A percentile compares a stretch with the other conserved stretches of the same genome.
Conservation (phyloP, 2,797 vertebrate genomes). For the Melanotaenia nigrans region DNA sequence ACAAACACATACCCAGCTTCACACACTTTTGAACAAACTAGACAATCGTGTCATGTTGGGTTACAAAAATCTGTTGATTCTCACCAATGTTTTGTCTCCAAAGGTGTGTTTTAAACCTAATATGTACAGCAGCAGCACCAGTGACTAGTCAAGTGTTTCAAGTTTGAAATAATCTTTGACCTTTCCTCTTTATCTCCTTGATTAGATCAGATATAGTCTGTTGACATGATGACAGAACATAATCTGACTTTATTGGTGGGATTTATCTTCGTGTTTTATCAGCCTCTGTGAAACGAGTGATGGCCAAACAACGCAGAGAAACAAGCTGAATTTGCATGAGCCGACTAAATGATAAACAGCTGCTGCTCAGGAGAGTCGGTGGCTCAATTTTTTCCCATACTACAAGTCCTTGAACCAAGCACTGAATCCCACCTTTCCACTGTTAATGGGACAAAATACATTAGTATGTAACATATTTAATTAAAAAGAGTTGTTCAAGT, state of each 20-base stretch:
- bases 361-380: neutral
- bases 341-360: slow-evolving; percentile 6
- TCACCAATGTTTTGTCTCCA: neutral
- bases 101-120: neutral
- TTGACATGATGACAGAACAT: neutral
- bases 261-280: slow-evolving; percentile 11
- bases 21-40: neutral
- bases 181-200: slow-evolving; percentile 3
- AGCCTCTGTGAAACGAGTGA: neutral
- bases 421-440: neutral
- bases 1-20: too few species aligned
- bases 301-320: neutral
- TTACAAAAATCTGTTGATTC: too few species aligned
- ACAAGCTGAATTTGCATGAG: neutral
- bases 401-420: neutral
- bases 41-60: too few species aligned
- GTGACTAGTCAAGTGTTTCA: neutral
- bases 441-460: neutral
- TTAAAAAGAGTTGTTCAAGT: too few species aligned
- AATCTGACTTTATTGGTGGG: slow-evolving; percentile 3
- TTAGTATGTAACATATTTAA: too few species aligned
- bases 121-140: neutral
- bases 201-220: slow-evolving; percentile 12
- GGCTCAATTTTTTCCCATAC: neutral
- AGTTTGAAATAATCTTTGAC: slow-evolving; percentile 15